Percentiles rank a stretch among this genome's conserved stretches.
phyloP scores from a whole-genome alignment of 1,140 invertebrate genomes.

The Medauroidea extradentata region DNA sequence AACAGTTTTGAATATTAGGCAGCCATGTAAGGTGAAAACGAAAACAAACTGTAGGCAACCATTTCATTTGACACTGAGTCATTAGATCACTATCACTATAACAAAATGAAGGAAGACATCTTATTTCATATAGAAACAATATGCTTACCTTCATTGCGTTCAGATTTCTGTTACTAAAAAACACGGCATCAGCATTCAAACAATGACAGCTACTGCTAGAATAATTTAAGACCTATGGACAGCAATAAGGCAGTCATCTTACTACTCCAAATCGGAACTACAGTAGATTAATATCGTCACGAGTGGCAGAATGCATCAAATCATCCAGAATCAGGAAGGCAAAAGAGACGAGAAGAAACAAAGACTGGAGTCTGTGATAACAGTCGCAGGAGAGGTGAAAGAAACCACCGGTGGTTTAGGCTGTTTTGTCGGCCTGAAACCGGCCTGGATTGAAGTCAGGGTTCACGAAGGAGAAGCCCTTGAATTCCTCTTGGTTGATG shows the following conservation, averaged over 20 bases:
- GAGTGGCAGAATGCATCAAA: neutral
- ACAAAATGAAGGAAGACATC: too few species aligned
- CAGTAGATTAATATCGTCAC: neutral
- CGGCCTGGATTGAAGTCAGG: conserved; percentile 78
- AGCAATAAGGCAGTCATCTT: neutral
- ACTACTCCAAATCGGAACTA: neutral
- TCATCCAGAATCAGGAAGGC: neutral
- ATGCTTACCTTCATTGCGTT: too few species aligned
- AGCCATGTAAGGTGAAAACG: too few species aligned
- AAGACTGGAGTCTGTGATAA: neutral
- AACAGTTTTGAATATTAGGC: too few species aligned
- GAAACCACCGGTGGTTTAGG: conserved; percentile 1
- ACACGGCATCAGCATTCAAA: neutral
- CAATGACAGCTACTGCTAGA: neutral
- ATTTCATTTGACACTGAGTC: too few species aligned
- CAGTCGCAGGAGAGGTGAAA: neutral
- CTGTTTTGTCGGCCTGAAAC: conserved; percentile 36
- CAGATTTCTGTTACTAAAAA: too few species aligned
- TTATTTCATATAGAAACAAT: too few species aligned
- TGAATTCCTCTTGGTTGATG: conserved; percentile 98
- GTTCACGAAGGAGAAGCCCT: conserved; percentile 96
- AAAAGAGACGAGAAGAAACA: neutral
- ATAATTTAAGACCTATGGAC: neutral
- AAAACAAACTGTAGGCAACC: too few species aligned
- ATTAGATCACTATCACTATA: too few species aligned